A percentile compares a stretch with the other conserved stretches of the same genome.
phyloP scores from a whole-genome alignment of 2,113 vertebrate genomes.

The Cavia porcellus region DNA sequence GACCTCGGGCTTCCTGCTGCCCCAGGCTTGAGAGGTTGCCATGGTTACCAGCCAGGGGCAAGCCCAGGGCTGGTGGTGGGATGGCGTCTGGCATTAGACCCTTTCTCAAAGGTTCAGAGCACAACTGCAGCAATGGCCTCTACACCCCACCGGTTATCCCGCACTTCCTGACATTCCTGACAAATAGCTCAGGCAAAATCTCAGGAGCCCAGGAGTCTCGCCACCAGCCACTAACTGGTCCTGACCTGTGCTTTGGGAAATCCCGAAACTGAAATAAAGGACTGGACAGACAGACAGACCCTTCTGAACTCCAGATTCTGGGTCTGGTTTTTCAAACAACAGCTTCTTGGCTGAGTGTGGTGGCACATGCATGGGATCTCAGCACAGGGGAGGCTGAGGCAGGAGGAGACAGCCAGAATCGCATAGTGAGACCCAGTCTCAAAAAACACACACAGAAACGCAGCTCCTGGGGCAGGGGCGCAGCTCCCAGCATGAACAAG shows the following conservation, averaged over 20 bases:
- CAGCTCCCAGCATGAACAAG: background rate
- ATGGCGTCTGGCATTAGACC: background rate
- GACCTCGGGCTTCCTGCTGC: background rate
- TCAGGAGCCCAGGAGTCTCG: background rate
- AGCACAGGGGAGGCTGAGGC: background rate
- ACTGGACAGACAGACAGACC: background rate
- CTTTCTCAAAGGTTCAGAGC: background rate
- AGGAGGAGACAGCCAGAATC: background rate
- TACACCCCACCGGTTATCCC: background rate
- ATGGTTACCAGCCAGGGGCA: fast-evolving
- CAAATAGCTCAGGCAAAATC: background rate
- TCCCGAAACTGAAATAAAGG: background rate
- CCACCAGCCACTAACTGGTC: too few relatives aligned
- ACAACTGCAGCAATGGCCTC: background rate
- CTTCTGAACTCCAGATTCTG: background rate
- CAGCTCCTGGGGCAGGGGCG: background rate
- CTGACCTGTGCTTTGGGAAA: too few relatives aligned
- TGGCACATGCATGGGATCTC: background rate
- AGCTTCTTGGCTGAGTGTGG: background rate
- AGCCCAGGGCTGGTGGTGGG: background rate
- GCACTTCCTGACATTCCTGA: too few relatives aligned
- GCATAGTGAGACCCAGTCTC: background rate
- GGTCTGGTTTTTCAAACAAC: background rate
- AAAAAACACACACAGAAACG: background rate
- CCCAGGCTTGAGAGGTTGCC: background rate